Evolutionary conservation across 2,888 invertebrate species (phyloP).

Genomic region (Synanthedon andrenaeformis): DNA sequence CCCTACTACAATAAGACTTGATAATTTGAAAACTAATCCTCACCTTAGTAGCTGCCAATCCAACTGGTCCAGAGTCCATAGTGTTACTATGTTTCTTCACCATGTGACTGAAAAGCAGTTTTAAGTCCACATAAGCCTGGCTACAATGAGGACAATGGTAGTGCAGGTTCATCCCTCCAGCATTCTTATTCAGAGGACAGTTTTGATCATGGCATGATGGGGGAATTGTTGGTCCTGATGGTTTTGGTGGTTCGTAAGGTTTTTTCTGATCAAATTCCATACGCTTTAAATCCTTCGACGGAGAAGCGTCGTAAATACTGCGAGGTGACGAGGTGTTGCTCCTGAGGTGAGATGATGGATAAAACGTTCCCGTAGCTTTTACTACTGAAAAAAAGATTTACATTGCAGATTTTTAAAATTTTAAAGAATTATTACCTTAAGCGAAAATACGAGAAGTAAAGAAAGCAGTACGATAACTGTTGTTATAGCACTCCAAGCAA

Average conservation of each 20-base stretch:
- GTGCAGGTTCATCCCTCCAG: conserved; percentile 59
- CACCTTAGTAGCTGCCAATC: conserved; percentile 65
- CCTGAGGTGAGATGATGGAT: conserved; percentile 79
- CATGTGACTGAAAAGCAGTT: conserved; percentile 60
- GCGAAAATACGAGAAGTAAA: too few species aligned
- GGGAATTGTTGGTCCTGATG: conserved; percentile 55
- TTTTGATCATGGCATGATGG: conserved; percentile 72
- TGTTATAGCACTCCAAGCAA: too few species aligned
- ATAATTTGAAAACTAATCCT: too few species aligned
- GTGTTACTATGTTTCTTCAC: conserved; percentile 58
- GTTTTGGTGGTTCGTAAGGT: conserved; percentile 38
- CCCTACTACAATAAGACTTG: too few species aligned
- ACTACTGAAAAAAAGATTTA: conserved; percentile 78
- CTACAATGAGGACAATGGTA: conserved; percentile 62
- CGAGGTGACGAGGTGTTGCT: conserved; percentile 68
- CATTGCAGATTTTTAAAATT: conserved; percentile 5
- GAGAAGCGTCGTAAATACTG: conserved; percentile 65
- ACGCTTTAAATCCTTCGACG: conserved; percentile 63
- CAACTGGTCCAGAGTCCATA: conserved; percentile 50
- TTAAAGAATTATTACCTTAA: background rate
- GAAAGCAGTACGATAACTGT: too few species aligned
- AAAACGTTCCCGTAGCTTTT: conserved; percentile 93
- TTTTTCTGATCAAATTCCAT: conserved; percentile 55
- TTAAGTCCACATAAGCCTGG: conserved; percentile 59
- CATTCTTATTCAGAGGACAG: conserved; percentile 56